Percentiles rank a stretch among this genome's conserved stretches.
phyloP scores from a whole-genome alignment of 2,113 vertebrate species.

The Halcyon malimbica region DNA sequence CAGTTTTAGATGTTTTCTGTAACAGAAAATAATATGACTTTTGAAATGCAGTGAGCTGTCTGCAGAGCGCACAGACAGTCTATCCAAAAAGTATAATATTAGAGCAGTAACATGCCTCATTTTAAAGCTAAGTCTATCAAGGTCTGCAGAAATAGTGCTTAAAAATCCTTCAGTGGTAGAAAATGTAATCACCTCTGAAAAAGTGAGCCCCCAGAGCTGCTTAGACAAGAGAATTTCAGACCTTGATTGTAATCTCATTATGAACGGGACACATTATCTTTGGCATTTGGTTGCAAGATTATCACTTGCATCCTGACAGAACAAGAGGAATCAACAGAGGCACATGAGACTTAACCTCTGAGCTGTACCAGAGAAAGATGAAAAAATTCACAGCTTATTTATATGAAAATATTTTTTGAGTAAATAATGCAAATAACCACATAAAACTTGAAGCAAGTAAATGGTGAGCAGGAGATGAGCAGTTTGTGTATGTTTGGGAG shows the following conservation, averaged over 20 bases:
- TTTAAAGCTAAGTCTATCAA: slow-evolving; percentile 4
- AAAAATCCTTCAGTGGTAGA: not conserved
- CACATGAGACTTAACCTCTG: not conserved
- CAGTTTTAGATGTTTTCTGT: not conserved
- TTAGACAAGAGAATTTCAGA: slow-evolving; percentile 26
- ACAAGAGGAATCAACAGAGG: not conserved
- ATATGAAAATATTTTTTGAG: slow-evolving; percentile 14
- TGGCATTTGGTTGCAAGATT: not conserved
- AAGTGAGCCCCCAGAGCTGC: not conserved
- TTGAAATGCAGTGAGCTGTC: not conserved
- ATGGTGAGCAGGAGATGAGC: not conserved
- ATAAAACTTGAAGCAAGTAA: not conserved
- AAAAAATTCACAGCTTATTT: slow-evolving; percentile 32
- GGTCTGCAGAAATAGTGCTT: not conserved
- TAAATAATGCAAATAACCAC: not conserved
- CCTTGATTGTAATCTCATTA: slow-evolving; percentile 16
- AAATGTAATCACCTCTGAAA: slow-evolving; percentile 2
- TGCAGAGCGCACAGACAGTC: not conserved
- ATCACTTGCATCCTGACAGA: not conserved
- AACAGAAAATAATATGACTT: not conserved
- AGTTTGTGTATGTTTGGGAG: not conserved
- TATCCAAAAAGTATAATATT: not conserved
- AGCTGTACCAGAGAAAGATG: not conserved
- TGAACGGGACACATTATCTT: not conserved
- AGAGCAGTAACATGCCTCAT: not conserved